These are phyloP conservation scores for Pantherophis alleghaniensis DNA, from an alignment of 2,797 vertebrate species.

Conservation along the genomic window DNA sequence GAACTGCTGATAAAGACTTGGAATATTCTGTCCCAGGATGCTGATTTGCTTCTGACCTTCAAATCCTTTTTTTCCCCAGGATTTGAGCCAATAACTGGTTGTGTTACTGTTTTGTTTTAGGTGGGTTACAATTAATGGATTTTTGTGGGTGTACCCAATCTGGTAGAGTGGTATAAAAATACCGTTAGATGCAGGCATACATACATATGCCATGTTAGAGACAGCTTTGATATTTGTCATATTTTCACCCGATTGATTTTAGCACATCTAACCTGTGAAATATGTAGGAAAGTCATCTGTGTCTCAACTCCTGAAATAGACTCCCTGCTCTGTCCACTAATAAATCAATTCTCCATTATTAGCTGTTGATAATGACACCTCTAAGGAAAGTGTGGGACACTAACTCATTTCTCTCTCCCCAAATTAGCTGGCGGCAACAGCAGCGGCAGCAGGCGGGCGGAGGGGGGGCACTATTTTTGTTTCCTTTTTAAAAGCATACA, in stretches of 20 bases:
- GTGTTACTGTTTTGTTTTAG: neutral
- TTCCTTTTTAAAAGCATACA: slow-evolving; percentile 53
- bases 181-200: neutral
- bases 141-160: neutral
- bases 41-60: neutral
- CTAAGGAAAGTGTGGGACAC: slow-evolving; percentile 7
- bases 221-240: neutral
- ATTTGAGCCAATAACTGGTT: neutral
- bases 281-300: slow-evolving; percentile 26
- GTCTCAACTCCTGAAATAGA: slow-evolving; percentile 38
- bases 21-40: neutral
- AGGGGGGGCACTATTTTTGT: slow-evolving; percentile 11
- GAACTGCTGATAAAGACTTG: neutral
- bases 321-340: neutral
- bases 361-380: slow-evolving; percentile 17
- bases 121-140: neutral
- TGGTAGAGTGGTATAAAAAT: neutral
- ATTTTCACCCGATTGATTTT: neutral
- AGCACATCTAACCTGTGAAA: slow-evolving; percentile 14
- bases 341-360: slow-evolving; percentile 45
- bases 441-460: neutral
- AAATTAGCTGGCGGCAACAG: slow-evolving; percentile 8
- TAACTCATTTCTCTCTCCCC: neutral
- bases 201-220: neutral
- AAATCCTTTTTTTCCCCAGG: neutral